A percentile compares a stretch with the other conserved stretches of the same genome.
These are phyloP conservation scores for Anoplophora glabripennis DNA, from an alignment of 1,140 invertebrate genomes.

Conservation along the genomic window DNA sequence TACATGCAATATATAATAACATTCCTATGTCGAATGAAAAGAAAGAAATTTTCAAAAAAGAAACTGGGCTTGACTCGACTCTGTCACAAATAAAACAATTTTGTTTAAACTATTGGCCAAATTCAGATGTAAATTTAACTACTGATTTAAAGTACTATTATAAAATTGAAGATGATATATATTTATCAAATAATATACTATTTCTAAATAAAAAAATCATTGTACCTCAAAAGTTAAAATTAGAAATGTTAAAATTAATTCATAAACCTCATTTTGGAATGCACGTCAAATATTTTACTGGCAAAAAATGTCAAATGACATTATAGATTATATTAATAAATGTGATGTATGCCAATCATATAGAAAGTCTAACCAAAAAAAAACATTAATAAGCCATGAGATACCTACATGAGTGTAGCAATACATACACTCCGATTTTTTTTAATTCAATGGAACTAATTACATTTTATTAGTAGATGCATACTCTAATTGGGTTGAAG, in stretches of 20 bases:
- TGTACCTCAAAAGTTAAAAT: constrained; percentile 1
- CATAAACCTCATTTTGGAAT: constrained; percentile 2
- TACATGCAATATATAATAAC: constrained; percentile 21
- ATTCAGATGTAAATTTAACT: constrained; percentile 4
- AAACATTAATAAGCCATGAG: constrained; percentile 7
- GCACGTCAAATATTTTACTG: constrained; percentile 2
- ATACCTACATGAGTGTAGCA: background rate
- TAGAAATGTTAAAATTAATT: constrained; percentile 2
- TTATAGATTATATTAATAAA: constrained; percentile 2
- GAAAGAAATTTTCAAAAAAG: background rate
- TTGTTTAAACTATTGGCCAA: constrained; percentile 1
- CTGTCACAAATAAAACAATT: constrained; percentile 10
- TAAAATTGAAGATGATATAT: constrained; percentile 6
- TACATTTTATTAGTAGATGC: constrained; percentile 1
- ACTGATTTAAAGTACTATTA: background rate
- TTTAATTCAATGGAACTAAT: background rate
- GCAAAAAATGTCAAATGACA: background rate
- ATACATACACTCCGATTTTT: constrained; percentile 8
- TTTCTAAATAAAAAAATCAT: constrained; percentile 10
- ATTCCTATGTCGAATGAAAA: constrained; percentile 11
- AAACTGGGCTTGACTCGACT: constrained; percentile 7
- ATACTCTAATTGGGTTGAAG: background rate
- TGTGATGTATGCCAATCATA: constrained; percentile 1
- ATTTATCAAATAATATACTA: background rate
- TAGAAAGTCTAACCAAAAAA: background rate